Conservation (phyloP, 92 coral and sea anemone genomes). For the Actinostola sp. region DNA sequence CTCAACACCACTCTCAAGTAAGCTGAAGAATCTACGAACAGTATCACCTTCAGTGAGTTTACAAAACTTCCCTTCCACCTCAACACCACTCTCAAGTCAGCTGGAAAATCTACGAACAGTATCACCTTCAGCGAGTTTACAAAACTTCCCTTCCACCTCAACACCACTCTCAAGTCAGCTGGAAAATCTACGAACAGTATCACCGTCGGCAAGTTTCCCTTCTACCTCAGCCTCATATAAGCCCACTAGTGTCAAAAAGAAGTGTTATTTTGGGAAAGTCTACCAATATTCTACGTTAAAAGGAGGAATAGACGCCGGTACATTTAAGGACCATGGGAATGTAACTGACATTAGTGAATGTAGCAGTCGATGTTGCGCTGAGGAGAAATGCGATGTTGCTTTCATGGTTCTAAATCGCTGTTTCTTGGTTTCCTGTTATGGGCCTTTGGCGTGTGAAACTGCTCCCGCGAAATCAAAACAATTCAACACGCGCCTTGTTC, state of each 20-base stretch:
- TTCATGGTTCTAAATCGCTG: slow-evolving; percentile 70
- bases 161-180: background rate
- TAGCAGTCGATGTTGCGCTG: slow-evolving; percentile 54
- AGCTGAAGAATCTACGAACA: too few species aligned
- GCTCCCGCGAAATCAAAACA: slow-evolving; percentile 54
- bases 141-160: too few species aligned
- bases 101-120: too few species aligned
- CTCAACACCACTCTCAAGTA: too few species aligned
- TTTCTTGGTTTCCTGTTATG: slow-evolving; percentile 71
- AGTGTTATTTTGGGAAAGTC: slow-evolving; percentile 38
- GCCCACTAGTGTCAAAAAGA: slow-evolving; percentile 5
- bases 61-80: too few species aligned
- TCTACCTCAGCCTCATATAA: background rate
- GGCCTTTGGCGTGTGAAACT: slow-evolving; percentile 49
- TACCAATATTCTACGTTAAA: slow-evolving; percentile 55
- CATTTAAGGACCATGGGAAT: slow-evolving; percentile 69
- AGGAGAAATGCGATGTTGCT: slow-evolving; percentile 69
- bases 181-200: background rate
- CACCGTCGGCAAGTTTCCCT: background rate
- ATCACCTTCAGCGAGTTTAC: too few species aligned
- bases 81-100: slow-evolving; percentile 1
- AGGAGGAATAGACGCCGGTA: slow-evolving; percentile 80
- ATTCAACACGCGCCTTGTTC: slow-evolving; percentile 64
- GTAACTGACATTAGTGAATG: slow-evolving; percentile 51
- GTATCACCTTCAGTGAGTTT: too few species aligned